Base-by-base conservation (phyloP, 2,113 vertebrate species). In the Crotalus helleri region DNA sequence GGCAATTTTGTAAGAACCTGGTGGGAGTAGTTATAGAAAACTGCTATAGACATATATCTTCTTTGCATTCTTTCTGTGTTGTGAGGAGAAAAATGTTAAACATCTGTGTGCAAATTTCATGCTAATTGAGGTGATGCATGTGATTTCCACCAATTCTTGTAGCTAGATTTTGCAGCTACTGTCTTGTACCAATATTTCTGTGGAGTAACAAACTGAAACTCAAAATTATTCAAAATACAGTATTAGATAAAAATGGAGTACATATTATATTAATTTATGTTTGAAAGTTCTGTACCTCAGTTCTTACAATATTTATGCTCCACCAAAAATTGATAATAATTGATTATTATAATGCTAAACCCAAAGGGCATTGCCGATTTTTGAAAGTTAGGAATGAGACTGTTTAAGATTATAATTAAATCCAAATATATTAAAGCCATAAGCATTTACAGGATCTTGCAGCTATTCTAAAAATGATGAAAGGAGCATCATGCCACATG, bases 111-210 rank as follows among this genome's bases (percentile, higher is more conserved):
- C 87, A 51, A 51, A 92, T 74, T 91, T 91, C 89, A 81, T 94
- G 94, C 19, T 93, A 94, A 95, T 93, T 94, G 44, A 3, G n/a
- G 61, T 90, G 58, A 95, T 94, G 88, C 88, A 69, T 93, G 54
- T 87, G 85, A 69, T 94, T 91, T 93, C 44, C 33, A 26, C 64
- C 74, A 11, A 85, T 93, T 90, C 94, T 23, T 86, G 86, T 64
- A 94, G 92, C 90, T 90, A 90, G 29, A 17, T 89, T 85, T 33
- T 91, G 33, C 81, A 96, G 1, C 0, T 93, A 69, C 91, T 94
- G 92, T 54, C 93, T 94, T 85, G 44, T 93, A 53, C 89, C 92
- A 58, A 0, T 91, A 93, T 92, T 93, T 74, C 93, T 92, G 91
- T 55, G 59, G 12, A 29, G 19, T 15, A 7, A 58, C 58, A 96